phyloP scores from a whole-genome alignment of 2,888 invertebrate genomes.

The Ferdinandea cuprea region DNA sequence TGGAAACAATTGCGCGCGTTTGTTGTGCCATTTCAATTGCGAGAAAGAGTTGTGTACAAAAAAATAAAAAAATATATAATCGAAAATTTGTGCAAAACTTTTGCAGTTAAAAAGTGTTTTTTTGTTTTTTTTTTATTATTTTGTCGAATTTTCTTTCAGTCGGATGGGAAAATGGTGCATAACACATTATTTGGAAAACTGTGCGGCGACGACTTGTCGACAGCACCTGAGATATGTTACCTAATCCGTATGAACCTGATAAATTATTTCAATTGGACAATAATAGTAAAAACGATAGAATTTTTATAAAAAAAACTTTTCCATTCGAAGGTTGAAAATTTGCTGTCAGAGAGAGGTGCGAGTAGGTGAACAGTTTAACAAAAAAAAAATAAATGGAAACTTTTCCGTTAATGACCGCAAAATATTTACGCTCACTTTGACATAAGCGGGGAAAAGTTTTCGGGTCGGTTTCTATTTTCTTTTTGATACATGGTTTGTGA shows the following conservation, averaged over 20 bases:
- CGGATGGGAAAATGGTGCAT: slow-evolving; percentile 54
- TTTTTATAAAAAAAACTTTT: slow-evolving; percentile 31
- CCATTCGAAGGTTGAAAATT: slow-evolving; percentile 21
- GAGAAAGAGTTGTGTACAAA: slow-evolving; percentile 26
- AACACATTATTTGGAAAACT: slow-evolving; percentile 57
- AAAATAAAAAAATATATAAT: slow-evolving; percentile 35
- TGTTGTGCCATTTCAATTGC: slow-evolving; percentile 47
- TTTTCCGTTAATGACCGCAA: slow-evolving; percentile 23
- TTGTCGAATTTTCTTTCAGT: slow-evolving; percentile 22
- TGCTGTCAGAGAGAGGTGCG: too few relatives aligned
- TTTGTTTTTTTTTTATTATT: too few relatives aligned
- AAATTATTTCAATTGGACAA: slow-evolving; percentile 51
- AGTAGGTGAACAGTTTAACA: slow-evolving; percentile 1
- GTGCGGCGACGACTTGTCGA: slow-evolving; percentile 71
- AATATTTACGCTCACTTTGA: slow-evolving; percentile 29
- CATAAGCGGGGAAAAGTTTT: neutral
- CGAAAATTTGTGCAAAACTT: slow-evolving; percentile 57
- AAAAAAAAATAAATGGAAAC: neutral
- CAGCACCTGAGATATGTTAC: slow-evolving; percentile 59
- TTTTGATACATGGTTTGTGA: neutral
- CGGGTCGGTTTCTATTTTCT: neutral
- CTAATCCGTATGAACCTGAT: slow-evolving; percentile 35
- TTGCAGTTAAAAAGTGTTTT: slow-evolving; percentile 69
- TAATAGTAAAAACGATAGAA: slow-evolving; percentile 6
- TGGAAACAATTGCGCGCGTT: slow-evolving; percentile 65